phyloP scores from a whole-genome alignment of 1,140 invertebrate species.

The Cydia strobilella region DNA sequence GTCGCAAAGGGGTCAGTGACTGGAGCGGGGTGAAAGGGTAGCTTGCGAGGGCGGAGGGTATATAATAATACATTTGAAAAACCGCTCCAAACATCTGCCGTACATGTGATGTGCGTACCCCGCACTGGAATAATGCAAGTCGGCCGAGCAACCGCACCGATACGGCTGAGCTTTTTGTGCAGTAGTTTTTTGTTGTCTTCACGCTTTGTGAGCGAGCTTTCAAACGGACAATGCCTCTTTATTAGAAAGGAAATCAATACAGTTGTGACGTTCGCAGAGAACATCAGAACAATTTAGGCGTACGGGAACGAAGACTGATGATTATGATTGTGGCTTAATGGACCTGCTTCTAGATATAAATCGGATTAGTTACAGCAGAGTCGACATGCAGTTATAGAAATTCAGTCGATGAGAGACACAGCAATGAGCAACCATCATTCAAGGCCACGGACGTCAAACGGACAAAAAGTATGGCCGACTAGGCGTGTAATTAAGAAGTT shows the following conservation, averaged over 20 bases:
- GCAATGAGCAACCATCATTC: slow-evolving; percentile 30
- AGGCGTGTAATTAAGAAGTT: slow-evolving; percentile 52
- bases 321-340: slow-evolving; percentile 34
- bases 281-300: slow-evolving; percentile 36
- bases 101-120: slow-evolving; percentile 75
- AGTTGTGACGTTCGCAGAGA: slow-evolving; percentile 48
- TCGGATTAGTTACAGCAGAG: slow-evolving; percentile 12
- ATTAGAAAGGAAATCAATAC: slow-evolving; percentile 67
- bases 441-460: slow-evolving; percentile 36
- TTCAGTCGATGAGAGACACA: not conserved
- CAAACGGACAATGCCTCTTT: slow-evolving; percentile 66
- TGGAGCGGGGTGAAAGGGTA: slow-evolving; percentile 62
- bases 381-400: not conserved
- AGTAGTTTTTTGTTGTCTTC: slow-evolving; percentile 70
- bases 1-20: slow-evolving; percentile 74
- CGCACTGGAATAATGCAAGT: slow-evolving; percentile 72
- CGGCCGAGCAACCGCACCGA: slow-evolving; percentile 63
- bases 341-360: slow-evolving; percentile 11
- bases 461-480: slow-evolving; percentile 38
- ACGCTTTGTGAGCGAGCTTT: slow-evolving; percentile 69
- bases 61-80: slow-evolving; percentile 74
- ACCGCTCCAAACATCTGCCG: slow-evolving; percentile 74
- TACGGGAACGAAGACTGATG: slow-evolving; percentile 32
- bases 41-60: slow-evolving; percentile 50
- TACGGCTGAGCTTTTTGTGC: slow-evolving; percentile 62